These are phyloP conservation scores for Gymnocephalus cernua DNA, from an alignment of 2,113 vertebrate genomes.

Conservation along the genomic window DNA sequence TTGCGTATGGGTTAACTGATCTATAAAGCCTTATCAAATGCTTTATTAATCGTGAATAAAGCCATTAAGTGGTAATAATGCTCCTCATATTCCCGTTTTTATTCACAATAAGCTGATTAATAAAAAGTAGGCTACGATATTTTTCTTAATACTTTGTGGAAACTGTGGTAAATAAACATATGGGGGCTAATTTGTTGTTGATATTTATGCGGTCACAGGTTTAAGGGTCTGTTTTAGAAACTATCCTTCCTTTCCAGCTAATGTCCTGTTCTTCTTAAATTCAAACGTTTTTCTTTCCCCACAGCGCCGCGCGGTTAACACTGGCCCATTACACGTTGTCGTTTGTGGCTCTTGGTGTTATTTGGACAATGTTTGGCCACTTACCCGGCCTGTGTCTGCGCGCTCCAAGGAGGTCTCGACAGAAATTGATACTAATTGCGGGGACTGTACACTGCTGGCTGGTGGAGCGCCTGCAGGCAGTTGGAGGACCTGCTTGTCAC, in stretches of 20 bases:
- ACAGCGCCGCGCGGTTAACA: conserved; percentile 73
- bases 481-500: conserved; percentile 95
- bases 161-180: background rate
- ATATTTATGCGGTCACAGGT: background rate
- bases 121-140: too few species aligned
- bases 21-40: background rate
- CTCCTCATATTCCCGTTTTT: background rate
- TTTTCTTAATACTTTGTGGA: too few species aligned
- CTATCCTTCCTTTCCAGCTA: background rate
- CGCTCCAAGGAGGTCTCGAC: conserved; percentile 94
- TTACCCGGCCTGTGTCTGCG: conserved; percentile 88
- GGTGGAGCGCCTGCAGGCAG: conserved; percentile 90
- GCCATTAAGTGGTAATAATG: background rate
- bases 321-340: conserved; percentile 79
- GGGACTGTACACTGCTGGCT: conserved; percentile 90
- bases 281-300: conserved; percentile 57
- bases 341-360: conserved; percentile 73
- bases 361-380: conserved; percentile 82
- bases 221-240: background rate
- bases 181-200: background rate
- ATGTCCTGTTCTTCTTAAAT: conserved; percentile 11
- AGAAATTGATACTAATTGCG: conserved; percentile 98
- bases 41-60: background rate
- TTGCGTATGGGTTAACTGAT: background rate
- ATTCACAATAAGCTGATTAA: background rate